Conservation (phyloP, 2,888 invertebrate genomes). For the Parnassius glacialis region DNA sequence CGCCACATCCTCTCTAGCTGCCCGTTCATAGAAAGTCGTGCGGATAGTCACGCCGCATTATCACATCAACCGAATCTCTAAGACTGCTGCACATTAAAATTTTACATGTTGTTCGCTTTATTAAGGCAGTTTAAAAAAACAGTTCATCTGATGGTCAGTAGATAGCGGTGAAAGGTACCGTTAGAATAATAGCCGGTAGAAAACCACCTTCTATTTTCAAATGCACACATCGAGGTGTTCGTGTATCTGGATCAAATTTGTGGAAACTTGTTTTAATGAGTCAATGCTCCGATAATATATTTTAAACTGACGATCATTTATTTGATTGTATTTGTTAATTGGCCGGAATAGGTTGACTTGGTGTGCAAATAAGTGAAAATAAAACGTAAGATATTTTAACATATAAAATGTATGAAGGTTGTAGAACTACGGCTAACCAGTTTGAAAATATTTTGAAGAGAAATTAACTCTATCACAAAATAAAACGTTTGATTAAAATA, state of each 20-base stretch:
- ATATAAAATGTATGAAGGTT: too few species aligned
- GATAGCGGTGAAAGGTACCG: conserved; percentile 80
- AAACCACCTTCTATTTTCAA: conserved; percentile 60
- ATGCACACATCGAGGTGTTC: conserved; percentile 36
- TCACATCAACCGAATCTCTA: conserved; percentile 74
- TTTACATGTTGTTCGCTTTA: conserved; percentile 75
- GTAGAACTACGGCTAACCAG: too few species aligned
- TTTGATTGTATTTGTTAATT: conserved; percentile 5
- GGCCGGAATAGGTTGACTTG: neutral
- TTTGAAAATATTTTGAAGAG: too few species aligned
- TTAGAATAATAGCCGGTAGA: conserved; percentile 71
- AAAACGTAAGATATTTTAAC: neutral
- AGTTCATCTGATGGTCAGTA: conserved; percentile 74
- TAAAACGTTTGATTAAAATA: too few species aligned
- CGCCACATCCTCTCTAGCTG: conserved; percentile 48
- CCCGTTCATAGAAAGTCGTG: conserved; percentile 72
- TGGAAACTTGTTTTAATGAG: conserved; percentile 23
- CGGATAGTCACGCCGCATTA: conserved; percentile 71
- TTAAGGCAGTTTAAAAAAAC: conserved; percentile 71
- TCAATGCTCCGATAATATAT: conserved; percentile 22
- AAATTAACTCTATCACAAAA: too few species aligned
- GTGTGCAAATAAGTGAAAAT: neutral
- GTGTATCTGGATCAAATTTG: conserved; percentile 26
- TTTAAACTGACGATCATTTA: conserved; percentile 22
- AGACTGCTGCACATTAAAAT: conserved; percentile 70